phyloP scores from a whole-genome alignment of 1,140 invertebrate genomes.

The Mercenaria mercenaria region DNA sequence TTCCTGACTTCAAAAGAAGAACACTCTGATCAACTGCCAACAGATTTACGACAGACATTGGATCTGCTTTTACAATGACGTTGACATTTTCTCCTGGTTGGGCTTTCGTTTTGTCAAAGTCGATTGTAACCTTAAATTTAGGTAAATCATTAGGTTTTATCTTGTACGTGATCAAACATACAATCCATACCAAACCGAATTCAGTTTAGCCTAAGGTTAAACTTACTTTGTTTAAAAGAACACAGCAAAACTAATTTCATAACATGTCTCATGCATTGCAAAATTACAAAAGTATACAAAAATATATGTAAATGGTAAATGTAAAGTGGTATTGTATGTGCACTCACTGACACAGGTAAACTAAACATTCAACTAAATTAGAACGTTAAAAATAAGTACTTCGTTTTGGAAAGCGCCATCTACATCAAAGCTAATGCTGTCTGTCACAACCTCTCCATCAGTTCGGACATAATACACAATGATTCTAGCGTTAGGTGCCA shows the following conservation, averaged over 20 bases:
- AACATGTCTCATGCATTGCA: too few relatives aligned
- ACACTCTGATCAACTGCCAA: slow-evolving; percentile 96
- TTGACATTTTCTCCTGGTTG: slow-evolving; percentile 91
- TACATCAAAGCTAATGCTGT: slow-evolving; percentile 96
- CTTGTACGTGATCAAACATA: too few relatives aligned
- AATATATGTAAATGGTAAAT: too few relatives aligned
- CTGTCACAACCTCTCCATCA: slow-evolving; percentile 94
- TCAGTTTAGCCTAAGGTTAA: too few relatives aligned
- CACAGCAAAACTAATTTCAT: too few relatives aligned
- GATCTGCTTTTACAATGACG: slow-evolving; percentile 91
- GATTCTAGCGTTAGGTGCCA: slow-evolving; percentile 96
- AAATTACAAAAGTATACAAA: too few relatives aligned
- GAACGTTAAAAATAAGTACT: slow-evolving; percentile 85
- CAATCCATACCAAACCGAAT: too few relatives aligned
- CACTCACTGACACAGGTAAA: too few relatives aligned
- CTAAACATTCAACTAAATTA: too few relatives aligned
- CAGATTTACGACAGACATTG: slow-evolving; percentile 95
- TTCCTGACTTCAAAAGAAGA: slow-evolving; percentile 90
- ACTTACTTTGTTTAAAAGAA: too few relatives aligned
- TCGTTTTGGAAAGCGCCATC: slow-evolving; percentile 96
- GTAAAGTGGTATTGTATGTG: too few relatives aligned
- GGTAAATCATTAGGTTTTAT: neutral
- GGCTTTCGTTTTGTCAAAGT: slow-evolving; percentile 86
- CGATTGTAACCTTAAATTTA: slow-evolving; percentile 81
- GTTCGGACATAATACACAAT: slow-evolving; percentile 94